Base-by-base conservation (phyloP, 2,113 vertebrate genomes). In the Cinclus cinclus region DNA sequence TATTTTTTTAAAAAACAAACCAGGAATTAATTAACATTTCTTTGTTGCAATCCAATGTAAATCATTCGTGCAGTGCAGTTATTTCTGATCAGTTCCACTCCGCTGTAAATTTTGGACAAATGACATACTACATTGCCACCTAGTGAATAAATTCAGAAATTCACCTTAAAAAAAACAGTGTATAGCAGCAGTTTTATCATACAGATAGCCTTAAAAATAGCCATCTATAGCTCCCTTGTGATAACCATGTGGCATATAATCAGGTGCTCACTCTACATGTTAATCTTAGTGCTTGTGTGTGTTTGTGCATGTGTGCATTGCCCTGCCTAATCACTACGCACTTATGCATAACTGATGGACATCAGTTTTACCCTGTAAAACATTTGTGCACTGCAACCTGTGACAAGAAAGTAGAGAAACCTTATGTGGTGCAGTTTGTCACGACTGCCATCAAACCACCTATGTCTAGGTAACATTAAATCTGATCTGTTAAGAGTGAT, bases 111-210 rank as follows among this genome's bases (percentile, higher is more conserved):
- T 41, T 35, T 44, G 35, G 28, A 77, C 70, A 95, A 92, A 90
- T 63, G 2, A 31, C 69, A 47, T 81, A 16, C 92, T 58, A 33
- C 65, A 92, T 50, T 90, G 94, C 95, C 96, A 96, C 60, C 96
- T 95, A 81, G 94, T 56, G 96, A 95, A 67, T 13, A 68, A 83
- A 90, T 21, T 27, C 16, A 35, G 69, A 94, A 96, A 89, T 92
- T 58, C 80, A 83, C 44, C 24, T 49, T 44, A 0, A 53, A 53
- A 77, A 37, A 22, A 74, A 75, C 82, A 30, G 10, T 3, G 5
- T 23, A 68, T 4, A 41, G 20, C 46, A 35, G 18, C 25, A 44
- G 41, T 42, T 90, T 87, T 44, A 58, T 9, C 20, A 81, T 10
- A 59, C 3, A n/a, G 7, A 11, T 8, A 42, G 24, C 17, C 71